These are phyloP conservation scores for Ceratoteleas bidentatus DNA, from an alignment of 1,140 invertebrate species.

Conservation along the genomic window DNA sequence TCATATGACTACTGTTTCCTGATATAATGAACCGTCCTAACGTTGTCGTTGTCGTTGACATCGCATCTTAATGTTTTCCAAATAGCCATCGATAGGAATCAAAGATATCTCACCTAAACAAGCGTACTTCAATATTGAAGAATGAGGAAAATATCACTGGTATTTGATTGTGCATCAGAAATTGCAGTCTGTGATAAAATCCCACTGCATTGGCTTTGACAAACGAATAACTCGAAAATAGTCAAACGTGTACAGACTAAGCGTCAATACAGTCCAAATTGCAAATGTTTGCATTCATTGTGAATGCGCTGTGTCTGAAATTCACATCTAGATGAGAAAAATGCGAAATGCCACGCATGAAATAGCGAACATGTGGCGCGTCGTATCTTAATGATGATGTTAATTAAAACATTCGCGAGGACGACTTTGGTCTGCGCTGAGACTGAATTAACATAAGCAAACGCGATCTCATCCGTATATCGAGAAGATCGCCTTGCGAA, in stretches of 20 bases:
- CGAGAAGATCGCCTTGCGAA: slow-evolving; percentile 63
- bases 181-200: too few species aligned
- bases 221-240: background rate
- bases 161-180: too few species aligned
- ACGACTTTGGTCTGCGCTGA: slow-evolving; percentile 56
- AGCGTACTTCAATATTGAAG: too few species aligned
- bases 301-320: slow-evolving; percentile 47
- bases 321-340: slow-evolving; percentile 60
- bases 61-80: slow-evolving; percentile 11
- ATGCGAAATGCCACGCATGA: slow-evolving; percentile 63
- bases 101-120: background rate
- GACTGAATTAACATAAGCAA: slow-evolving; percentile 66
- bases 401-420: slow-evolving; percentile 66
- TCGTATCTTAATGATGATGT: slow-evolving; percentile 65
- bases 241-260: slow-evolving; percentile 2
- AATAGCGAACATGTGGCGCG: slow-evolving; percentile 58
- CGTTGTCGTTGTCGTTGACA: slow-evolving; percentile 19
- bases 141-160: too few species aligned
- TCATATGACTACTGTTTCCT: slow-evolving; percentile 50
- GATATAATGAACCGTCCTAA: slow-evolving; percentile 59
- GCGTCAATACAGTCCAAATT: slow-evolving; percentile 23
- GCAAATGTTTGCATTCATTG: slow-evolving; percentile 41
- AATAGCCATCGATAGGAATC: background rate
- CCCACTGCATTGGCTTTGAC: background rate
- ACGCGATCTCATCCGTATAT: slow-evolving; percentile 64